These are phyloP conservation scores for Anoplopoma fimbria DNA, from an alignment of 2,113 vertebrate genomes.

Conservation along the genomic window DNA sequence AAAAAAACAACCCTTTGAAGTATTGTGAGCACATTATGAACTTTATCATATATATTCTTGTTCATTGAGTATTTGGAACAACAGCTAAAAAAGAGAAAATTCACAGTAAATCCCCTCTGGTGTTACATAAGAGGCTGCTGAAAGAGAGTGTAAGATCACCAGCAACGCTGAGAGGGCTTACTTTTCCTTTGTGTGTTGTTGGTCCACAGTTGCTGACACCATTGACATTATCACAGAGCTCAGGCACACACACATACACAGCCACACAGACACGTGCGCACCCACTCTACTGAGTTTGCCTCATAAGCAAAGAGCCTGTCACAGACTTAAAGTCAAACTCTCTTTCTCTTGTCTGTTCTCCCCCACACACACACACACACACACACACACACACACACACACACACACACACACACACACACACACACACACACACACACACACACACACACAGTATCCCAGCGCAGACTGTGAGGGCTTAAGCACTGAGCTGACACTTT, in stretches of 20 bases:
- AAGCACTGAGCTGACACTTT: slow-evolving; percentile 78
- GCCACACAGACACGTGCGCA: slow-evolving; percentile 5
- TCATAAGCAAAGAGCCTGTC: slow-evolving; percentile 58
- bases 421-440: slow-evolving; percentile 38
- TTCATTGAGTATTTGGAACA: slow-evolving; percentile 12
- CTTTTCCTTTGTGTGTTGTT: slow-evolving; percentile 52
- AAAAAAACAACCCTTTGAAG: not conserved
- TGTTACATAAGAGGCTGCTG: slow-evolving; percentile 55
- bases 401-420: slow-evolving; percentile 38
- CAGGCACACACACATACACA: slow-evolving; percentile 38
- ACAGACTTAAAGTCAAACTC: slow-evolving; percentile 60
- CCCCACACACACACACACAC: slow-evolving; percentile 41
- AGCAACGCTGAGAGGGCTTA: slow-evolving; percentile 58
- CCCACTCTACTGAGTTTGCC: slow-evolving; percentile 59
- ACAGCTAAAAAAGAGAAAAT: slow-evolving; percentile 25
- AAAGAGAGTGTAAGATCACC: slow-evolving; percentile 59
- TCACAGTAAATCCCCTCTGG: slow-evolving; percentile 28
- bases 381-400: slow-evolving; percentile 35
- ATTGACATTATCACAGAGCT: slow-evolving; percentile 61
- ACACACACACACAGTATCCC: slow-evolving; percentile 36
- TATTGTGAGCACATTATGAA: not conserved
- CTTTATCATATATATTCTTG: not conserved
- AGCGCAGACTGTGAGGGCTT: slow-evolving; percentile 59
- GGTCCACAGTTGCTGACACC: slow-evolving; percentile 62
- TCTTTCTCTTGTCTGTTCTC: slow-evolving; percentile 42